Conservation (phyloP, 2,797 vertebrate genomes). For the Taeniopygia guttata region DNA sequence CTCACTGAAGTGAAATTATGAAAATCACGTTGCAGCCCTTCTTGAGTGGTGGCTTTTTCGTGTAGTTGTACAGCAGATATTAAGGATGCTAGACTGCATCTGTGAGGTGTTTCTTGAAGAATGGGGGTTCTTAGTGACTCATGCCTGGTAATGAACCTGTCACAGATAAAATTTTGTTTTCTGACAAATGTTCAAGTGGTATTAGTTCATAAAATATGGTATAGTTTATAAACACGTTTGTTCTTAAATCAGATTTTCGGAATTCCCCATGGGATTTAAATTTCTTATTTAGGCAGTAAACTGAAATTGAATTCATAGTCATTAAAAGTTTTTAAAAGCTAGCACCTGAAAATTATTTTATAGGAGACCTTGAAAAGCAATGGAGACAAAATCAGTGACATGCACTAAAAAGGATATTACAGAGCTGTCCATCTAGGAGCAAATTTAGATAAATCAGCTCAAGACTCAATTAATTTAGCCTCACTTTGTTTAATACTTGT, state of each 20-base stretch:
- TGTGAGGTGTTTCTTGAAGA: neutral
- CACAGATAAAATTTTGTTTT: neutral
- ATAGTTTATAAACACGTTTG: neutral
- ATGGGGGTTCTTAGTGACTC: neutral
- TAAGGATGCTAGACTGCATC: neutral
- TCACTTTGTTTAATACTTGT: neutral
- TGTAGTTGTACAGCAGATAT: neutral
- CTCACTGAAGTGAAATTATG: neutral
- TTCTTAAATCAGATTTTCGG: neutral
- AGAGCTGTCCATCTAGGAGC: neutral
- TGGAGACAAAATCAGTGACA: neutral
- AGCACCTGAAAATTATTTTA: neutral
- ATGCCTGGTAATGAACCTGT: conserved; percentile 20
- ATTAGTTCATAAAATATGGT: neutral
- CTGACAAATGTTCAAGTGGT: neutral
- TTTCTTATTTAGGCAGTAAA: neutral
- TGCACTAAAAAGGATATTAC: neutral
- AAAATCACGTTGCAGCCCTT: neutral
- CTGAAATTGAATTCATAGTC: neutral
- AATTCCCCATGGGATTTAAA: neutral
- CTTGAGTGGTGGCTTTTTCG: neutral
- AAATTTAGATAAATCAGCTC: neutral
- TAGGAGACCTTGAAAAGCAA: neutral
- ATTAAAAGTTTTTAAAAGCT: neutral
- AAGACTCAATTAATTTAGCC: neutral